Conservation (phyloP, 2,797 vertebrate species). For the Gymnopithys bicolor region DNA sequence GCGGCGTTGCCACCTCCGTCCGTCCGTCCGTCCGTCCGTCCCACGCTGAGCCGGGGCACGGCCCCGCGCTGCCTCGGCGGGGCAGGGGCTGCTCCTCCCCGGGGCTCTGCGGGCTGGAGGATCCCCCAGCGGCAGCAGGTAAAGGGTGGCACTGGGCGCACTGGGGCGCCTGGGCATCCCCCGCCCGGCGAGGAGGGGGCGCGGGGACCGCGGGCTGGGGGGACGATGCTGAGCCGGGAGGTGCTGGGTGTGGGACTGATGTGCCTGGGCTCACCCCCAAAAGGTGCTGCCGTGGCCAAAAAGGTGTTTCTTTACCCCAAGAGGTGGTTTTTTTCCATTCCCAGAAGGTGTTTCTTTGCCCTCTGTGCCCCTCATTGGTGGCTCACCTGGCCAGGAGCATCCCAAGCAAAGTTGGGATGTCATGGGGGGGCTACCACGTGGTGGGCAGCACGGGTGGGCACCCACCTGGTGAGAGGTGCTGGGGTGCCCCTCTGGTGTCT, state of each 20-base stretch:
- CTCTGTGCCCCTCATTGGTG: accelerated
- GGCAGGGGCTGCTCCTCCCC: neutral
- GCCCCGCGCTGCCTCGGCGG: neutral
- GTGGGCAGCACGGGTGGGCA: neutral
- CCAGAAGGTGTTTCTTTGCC: neutral
- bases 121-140: conserved; percentile 11
- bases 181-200: neutral
- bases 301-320: neutral
- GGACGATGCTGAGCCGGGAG: neutral
- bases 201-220: too few species aligned
- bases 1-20: neutral
- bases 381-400: neutral
- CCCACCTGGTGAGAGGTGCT: neutral
- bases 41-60: neutral
- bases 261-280: neutral
- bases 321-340: too few species aligned
- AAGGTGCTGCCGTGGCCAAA: too few species aligned
- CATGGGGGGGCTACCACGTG: accelerated
- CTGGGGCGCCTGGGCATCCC: neutral
- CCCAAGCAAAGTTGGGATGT: neutral
- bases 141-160: neutral
- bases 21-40: neutral
- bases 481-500: neutral
- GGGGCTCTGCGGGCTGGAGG: neutral
- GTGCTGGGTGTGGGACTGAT: neutral